Percentiles rank a stretch among this genome's conserved stretches.
phyloP scores from a whole-genome alignment of 1,140 invertebrate species.

The Drosophila aff. region DNA sequence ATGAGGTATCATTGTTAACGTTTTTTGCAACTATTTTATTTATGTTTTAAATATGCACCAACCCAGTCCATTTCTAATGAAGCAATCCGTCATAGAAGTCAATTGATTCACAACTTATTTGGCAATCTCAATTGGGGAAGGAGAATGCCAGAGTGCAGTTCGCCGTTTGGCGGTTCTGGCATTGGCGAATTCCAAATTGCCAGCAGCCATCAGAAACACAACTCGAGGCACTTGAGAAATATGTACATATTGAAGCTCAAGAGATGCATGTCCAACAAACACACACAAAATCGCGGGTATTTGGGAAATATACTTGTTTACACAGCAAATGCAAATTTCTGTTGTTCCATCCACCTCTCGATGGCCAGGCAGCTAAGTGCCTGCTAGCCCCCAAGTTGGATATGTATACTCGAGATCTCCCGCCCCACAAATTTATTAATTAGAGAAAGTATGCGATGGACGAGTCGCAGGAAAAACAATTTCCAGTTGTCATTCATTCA shows the following conservation, averaged over 20 bases:
- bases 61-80: neutral
- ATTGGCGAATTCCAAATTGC: constrained; percentile 48
- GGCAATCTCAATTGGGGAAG: constrained; percentile 15
- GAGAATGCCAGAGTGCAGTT: constrained; percentile 30
- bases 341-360: constrained; percentile 16
- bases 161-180: constrained; percentile 21
- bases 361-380: constrained; percentile 21
- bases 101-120: constrained; percentile 28
- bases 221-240: constrained; percentile 36
- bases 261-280: constrained; percentile 29
- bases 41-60: neutral
- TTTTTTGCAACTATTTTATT: neutral
- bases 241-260: constrained; percentile 12
- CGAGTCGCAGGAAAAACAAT: constrained; percentile 28
- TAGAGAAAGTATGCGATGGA: constrained; percentile 21
- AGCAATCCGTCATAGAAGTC: constrained; percentile 13
- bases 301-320: constrained; percentile 40
- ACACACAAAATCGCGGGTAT: neutral
- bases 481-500: constrained; percentile 80
- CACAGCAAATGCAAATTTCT: constrained; percentile 33
- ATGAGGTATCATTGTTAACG: neutral
- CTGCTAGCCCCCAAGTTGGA: constrained; percentile 1
- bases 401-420: neutral
- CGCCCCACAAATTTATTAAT: constrained; percentile 30
- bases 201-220: constrained; percentile 43